Conservation (phyloP, 2,797 vertebrate species). For the Chloroceryle inda region DNA sequence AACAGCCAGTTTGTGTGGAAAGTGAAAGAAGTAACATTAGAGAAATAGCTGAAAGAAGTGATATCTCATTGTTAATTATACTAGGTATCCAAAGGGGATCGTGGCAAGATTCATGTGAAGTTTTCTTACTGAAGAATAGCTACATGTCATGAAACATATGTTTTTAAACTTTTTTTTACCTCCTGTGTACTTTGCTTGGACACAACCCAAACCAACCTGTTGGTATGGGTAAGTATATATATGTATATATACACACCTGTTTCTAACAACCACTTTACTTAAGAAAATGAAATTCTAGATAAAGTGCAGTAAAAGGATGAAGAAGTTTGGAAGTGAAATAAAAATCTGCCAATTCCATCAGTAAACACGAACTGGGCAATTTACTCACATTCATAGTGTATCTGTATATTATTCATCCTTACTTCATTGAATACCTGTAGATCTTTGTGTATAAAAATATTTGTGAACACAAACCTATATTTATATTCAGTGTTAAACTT, state of each 20-base stretch:
- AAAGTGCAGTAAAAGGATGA: neutral
- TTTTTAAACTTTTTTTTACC: neutral
- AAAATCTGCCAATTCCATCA: neutral
- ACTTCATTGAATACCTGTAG: neutral
- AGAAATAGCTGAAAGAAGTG: neutral
- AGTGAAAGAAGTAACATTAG: neutral
- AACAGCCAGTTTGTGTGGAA: neutral
- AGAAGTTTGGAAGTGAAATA: neutral
- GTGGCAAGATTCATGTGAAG: neutral
- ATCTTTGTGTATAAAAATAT: neutral
- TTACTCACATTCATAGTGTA: neutral
- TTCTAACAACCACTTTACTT: neutral
- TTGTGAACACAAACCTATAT: neutral
- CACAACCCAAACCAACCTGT: neutral
- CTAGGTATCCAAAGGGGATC: neutral
- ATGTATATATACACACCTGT: too few species aligned
- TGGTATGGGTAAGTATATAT: neutral
- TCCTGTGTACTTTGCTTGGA: neutral
- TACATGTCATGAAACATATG: neutral
- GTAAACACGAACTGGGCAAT: neutral
- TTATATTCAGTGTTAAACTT: neutral
- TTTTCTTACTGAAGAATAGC: neutral
- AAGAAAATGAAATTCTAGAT: neutral
- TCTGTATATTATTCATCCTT: neutral
- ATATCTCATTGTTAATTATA: neutral